Evolutionary conservation across 1,140 invertebrate genomes (phyloP), one percentile per base, ranked within the genome.

Genomic region (Trichonephila clavipes): DNA sequence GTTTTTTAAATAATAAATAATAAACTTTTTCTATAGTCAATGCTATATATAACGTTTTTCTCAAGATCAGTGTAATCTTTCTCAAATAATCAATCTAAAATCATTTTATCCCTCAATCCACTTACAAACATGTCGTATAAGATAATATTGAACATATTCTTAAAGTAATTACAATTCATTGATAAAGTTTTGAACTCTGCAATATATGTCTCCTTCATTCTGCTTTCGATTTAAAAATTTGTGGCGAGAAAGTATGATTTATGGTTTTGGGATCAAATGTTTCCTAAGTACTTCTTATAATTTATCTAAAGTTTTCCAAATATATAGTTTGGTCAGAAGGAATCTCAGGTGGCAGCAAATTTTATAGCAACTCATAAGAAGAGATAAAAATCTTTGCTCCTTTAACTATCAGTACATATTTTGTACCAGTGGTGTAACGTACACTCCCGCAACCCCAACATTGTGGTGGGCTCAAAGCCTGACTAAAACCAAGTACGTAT

Each of bases 1-100:
- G 14, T 7, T 24, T 1, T 51, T 21, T 64, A 21, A 62, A 24
- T 10, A 88, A 12, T 62, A 24, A 1, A 0, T 2, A 0, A 88
- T 0, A 24, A 34, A 24, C 10, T 88, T 66, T 88, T n/a, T 61
- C 6, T 16, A 86, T 0, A 12, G 19, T 6, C 21, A n/a, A 16
- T 1, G 58, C 5, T 28, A 88, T 62, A 34, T 40, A 3, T 0
- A 28, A 62, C 2, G n/a, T 28, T 34, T 66, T 88, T 88, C 16
- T 66, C 86, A 34, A 16, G 58, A 88, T 88, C 61, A 62, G 40
- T 88, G 61, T 66, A 34, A 64, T 66, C 86, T 21, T 88, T 12
- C 18, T 66, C 28, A 64, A 88, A 40, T 64, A 88, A 40, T 14
- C 16, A 0, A 40, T 66, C 28, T 62, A 88, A 18, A 2, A 64